These are phyloP conservation scores for Ernsta delagoae DNA, from an alignment of 2,888 invertebrate genomes.

Conservation along the genomic window DNA sequence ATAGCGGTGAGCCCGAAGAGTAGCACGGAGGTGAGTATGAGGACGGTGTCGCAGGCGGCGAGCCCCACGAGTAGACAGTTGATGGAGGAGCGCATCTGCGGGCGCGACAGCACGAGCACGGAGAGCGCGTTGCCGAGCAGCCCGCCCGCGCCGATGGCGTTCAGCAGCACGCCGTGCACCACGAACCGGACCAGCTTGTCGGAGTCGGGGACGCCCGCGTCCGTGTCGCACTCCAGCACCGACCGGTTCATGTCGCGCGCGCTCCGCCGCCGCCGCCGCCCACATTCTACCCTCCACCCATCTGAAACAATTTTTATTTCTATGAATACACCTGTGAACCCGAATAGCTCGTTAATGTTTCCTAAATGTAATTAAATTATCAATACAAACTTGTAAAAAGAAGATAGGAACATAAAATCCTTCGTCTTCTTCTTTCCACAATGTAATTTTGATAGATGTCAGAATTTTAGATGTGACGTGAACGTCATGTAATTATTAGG, in stretches of 20 bases:
- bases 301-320: constrained; percentile 38
- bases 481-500: no score
- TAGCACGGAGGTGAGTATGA: constrained; percentile 93
- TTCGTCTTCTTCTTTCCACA: no score
- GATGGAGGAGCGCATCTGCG: constrained; percentile 98
- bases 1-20: constrained; percentile 95
- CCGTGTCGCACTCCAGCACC: constrained; percentile 64
- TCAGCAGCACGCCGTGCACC: constrained; percentile 92
- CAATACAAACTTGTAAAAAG: no score
- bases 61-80: constrained; percentile 97
- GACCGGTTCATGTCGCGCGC: constrained; percentile 54
- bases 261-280: constrained; percentile 40
- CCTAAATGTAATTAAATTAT: no score
- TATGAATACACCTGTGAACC: background rate
- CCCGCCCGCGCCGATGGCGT: constrained; percentile 92
- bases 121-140: constrained; percentile 96
- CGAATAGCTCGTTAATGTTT: no score
- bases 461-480: no score
- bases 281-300: constrained; percentile 35
- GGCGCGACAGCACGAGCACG: constrained; percentile 95
- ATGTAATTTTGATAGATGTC: no score
- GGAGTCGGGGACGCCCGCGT: constrained; percentile 67
- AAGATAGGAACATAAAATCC: no score
- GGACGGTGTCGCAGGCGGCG: constrained; percentile 96
- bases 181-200: no score